Evolutionary conservation across 2,113 vertebrate genomes (phyloP).

Genomic region (Spea multiplicata): DNA sequence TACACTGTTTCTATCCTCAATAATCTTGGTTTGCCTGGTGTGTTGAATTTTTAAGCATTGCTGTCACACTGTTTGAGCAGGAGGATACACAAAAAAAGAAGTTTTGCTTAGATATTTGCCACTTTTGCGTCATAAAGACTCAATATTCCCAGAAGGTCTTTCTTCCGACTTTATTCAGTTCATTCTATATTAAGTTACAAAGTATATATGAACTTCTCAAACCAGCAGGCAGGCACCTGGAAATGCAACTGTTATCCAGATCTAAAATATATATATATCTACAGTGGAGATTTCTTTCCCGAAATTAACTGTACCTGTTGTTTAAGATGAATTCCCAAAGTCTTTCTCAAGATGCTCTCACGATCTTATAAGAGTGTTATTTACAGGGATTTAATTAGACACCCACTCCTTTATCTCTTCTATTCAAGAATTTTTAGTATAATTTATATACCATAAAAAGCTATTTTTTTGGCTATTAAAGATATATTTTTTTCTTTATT

Average conservation of each 20-base stretch:
- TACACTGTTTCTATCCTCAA: not conserved
- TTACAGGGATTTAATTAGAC: too few species aligned
- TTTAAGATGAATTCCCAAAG: not conserved
- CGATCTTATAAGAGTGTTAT: too few species aligned
- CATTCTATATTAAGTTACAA: conserved; percentile 41
- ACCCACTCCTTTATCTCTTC: too few species aligned
- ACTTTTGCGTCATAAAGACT: not conserved
- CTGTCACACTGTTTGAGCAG: conserved; percentile 52
- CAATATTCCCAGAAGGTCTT: conserved; percentile 42
- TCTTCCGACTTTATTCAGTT: conserved; percentile 28
- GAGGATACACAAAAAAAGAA: conserved; percentile 30
- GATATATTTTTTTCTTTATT: too few species aligned
- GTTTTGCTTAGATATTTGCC: not conserved
- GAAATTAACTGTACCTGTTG: not conserved
- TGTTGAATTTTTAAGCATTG: conserved; percentile 59
- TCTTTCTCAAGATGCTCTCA: not conserved
- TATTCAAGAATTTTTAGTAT: too few species aligned
- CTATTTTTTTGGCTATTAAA: too few species aligned
- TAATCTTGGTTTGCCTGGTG: conserved; percentile 35
- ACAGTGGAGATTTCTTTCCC: not conserved
- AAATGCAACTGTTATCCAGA: conserved; percentile 34
- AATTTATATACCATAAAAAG: too few species aligned
- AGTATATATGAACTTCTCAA: conserved; percentile 30
- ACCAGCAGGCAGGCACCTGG: conserved; percentile 49
- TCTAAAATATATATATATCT: conserved; percentile 11